Conservation (phyloP, 2,113 vertebrate species). For the Phaethornis superciliosus region DNA sequence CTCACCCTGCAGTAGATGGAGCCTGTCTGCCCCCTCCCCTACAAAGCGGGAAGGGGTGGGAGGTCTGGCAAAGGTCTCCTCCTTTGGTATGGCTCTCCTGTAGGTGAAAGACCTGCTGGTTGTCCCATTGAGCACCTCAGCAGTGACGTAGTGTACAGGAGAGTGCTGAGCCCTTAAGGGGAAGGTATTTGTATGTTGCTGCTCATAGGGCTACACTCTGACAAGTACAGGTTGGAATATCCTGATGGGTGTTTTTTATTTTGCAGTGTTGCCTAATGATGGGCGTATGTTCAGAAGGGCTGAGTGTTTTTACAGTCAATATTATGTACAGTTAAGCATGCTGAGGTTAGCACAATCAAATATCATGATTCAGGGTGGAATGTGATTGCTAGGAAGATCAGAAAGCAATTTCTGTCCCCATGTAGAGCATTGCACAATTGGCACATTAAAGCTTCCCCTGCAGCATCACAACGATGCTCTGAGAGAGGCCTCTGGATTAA, state of each 20-base stretch:
- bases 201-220: neutral
- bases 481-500: neutral
- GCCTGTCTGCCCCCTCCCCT: neutral
- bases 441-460: neutral
- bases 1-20: neutral
- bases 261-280: neutral
- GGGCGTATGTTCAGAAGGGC: neutral
- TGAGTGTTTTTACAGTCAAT: neutral
- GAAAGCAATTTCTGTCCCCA: neutral
- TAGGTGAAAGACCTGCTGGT: neutral
- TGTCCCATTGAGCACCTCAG: accelerated
- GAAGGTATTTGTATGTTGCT: accelerated
- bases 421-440: neutral
- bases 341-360: slow-evolving; percentile 22
- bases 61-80: neutral
- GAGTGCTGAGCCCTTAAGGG: neutral
- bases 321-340: neutral
- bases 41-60: neutral
- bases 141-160: accelerated
- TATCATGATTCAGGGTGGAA: neutral
- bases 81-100: neutral
- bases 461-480: neutral
- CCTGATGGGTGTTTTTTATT: accelerated
- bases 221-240: neutral
- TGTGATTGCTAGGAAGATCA: neutral